A percentile compares a stretch with the other conserved stretches of the same genome.
Evolutionary conservation across 2,797 vertebrate genomes (phyloP).

Genomic region (Gorsachius magnificus): DNA sequence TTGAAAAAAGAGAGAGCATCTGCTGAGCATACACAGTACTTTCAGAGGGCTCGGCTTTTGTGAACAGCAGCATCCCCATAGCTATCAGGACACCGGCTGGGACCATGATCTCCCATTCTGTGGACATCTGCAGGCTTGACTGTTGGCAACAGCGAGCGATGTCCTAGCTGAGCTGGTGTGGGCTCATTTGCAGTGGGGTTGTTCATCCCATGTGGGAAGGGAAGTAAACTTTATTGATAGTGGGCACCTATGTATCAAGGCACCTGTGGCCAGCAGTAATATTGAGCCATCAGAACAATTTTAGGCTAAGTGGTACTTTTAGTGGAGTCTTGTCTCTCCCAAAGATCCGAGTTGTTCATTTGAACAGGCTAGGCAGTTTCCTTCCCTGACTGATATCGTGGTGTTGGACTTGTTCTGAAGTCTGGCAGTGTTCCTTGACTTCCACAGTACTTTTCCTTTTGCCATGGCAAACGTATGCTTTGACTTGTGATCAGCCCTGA

Average conservation of each 20-base stretch:
- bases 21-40: neutral
- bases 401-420: neutral
- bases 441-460: neutral
- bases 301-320: neutral
- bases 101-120: neutral
- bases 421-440: neutral
- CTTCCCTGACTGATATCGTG: neutral
- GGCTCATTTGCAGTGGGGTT: neutral
- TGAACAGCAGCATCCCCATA: neutral
- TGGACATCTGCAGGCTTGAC: neutral
- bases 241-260: neutral
- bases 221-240: neutral
- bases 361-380: neutral
- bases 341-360: fast-evolving
- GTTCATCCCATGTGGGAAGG: neutral
- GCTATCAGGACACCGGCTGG: neutral
- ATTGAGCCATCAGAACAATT: neutral
- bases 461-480: neutral
- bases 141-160: neutral
- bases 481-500: neutral
- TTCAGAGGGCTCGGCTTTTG: neutral
- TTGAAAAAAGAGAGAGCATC: neutral
- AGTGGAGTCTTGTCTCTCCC: neutral
- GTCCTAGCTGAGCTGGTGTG: neutral
- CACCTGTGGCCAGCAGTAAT: neutral